Evolutionary conservation across 1,140 invertebrate species (phyloP), one percentile per base, ranked within the genome.

Genomic region (Chymomyza costata): DNA sequence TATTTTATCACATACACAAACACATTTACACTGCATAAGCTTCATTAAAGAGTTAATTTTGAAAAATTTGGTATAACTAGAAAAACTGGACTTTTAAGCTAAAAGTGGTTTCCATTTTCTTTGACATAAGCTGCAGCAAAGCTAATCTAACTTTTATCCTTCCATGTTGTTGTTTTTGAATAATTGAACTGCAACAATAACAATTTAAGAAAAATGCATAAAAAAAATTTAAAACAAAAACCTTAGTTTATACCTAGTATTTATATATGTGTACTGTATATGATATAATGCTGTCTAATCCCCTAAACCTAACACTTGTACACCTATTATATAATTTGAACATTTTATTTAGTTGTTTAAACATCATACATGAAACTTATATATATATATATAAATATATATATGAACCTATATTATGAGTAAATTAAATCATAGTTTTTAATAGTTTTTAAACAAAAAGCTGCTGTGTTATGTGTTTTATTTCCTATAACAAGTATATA

Each of bases 391-490:
- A 34, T 41, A 43, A 32, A 52, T 48, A 63, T 53, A 55, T 55
- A 56, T 50, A 64, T 69, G 57, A 63, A 60, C 58, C 69, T 73
- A 78, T 57, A 69, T 76, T 76, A 64, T 64, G 71, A 78, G 71
- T 76, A 82, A 82, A 82, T 82, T 82, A 82, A 82, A 82, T 78
- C 69, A 82, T 82, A 82, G 78, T 82, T 82, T 82, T 82, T 82
- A 82, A 82, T 82, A 82, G 78, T 82, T 80, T 80, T 80, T 81
- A 80, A 80, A 80, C 74, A 61, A 64, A 60, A 65, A n/a, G 44
- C 49, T 57, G 35, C 30, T 52, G 16, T 25, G 44, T 30, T 14
- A 47, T 39, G 52, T 64, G 37, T 66, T 55, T 67, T 57, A 50
- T 47, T 73, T 34, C n/a, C 3, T n/a, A n/a, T n/a, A n/a, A n/a